These are phyloP conservation scores for Cettia cetti DNA, from an alignment of 2,113 vertebrate species.

Conservation along the genomic window DNA sequence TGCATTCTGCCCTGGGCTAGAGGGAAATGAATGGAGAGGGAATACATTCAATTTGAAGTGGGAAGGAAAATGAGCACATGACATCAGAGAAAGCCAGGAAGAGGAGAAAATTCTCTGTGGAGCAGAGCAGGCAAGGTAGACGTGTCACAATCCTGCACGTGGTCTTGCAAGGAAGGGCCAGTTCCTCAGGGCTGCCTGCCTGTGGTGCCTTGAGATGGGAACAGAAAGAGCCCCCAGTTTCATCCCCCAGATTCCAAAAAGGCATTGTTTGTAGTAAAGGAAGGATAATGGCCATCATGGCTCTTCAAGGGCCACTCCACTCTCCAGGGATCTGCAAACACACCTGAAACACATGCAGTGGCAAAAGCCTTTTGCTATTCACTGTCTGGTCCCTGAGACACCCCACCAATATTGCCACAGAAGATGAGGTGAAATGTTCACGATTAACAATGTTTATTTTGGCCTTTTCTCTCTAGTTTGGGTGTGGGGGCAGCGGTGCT, in stretches of 20 bases:
- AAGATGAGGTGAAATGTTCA: background rate
- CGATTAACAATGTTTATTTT: background rate
- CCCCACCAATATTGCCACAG: background rate
- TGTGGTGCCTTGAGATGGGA: background rate
- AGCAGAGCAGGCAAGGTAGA: background rate
- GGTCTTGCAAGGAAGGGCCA: background rate
- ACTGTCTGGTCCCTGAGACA: background rate
- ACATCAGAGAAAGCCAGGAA: background rate
- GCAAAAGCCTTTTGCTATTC: background rate
- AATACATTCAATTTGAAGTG: background rate
- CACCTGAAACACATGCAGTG: fast-evolving
- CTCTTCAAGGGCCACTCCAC: background rate
- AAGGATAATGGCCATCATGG: background rate
- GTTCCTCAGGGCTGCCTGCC: background rate
- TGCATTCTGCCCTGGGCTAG: background rate
- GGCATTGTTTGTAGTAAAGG: background rate
- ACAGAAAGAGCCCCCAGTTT: background rate
- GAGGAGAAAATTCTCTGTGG: background rate
- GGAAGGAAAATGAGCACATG: background rate
- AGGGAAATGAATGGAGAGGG: background rate
- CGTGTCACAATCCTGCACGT: fast-evolving
- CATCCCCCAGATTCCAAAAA: background rate
- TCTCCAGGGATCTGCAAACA: background rate
- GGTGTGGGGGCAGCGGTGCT: background rate
- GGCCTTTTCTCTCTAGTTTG: conserved; percentile 34